These are phyloP conservation scores for Volucella zonaria DNA, from an alignment of 2,888 invertebrate species.

Conservation along the genomic window DNA sequence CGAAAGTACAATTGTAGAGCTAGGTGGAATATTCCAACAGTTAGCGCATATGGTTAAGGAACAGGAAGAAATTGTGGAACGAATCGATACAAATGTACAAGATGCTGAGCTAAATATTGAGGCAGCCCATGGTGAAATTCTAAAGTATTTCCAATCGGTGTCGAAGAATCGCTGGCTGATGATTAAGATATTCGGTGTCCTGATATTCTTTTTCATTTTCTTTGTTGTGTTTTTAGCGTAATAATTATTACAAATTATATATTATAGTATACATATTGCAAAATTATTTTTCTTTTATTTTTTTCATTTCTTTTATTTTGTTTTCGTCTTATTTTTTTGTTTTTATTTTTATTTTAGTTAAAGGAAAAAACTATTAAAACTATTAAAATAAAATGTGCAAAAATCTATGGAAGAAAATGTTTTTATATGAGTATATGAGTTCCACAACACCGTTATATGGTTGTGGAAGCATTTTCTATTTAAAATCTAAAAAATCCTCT, in stretches of 20 bases:
- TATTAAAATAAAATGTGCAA: slow-evolving; percentile 20
- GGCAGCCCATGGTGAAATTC: slow-evolving; percentile 97
- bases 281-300: slow-evolving; percentile 31
- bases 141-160: slow-evolving; percentile 98
- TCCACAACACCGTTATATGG: too few species aligned
- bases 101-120: slow-evolving; percentile 98
- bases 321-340: slow-evolving; percentile 16
- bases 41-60: slow-evolving; percentile 94
- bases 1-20: slow-evolving; percentile 98
- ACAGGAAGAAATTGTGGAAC: slow-evolving; percentile 96
- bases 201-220: slow-evolving; percentile 99
- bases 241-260: slow-evolving; percentile 76
- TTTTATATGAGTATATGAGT: background rate
- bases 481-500: too few species aligned
- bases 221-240: slow-evolving; percentile 98
- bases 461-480: too few species aligned
- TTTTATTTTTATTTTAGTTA: slow-evolving; percentile 51
- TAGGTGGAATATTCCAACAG: slow-evolving; percentile 99
- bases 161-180: slow-evolving; percentile 99
- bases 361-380: slow-evolving; percentile 43
- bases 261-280: slow-evolving; percentile 45
- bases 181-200: slow-evolving; percentile 99
- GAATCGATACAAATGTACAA: slow-evolving; percentile 98
- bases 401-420: background rate
- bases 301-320: background rate